These are phyloP conservation scores for Rousettus leschenaultii DNA, from an alignment of 2,113 vertebrate genomes.

Conservation along the genomic window DNA sequence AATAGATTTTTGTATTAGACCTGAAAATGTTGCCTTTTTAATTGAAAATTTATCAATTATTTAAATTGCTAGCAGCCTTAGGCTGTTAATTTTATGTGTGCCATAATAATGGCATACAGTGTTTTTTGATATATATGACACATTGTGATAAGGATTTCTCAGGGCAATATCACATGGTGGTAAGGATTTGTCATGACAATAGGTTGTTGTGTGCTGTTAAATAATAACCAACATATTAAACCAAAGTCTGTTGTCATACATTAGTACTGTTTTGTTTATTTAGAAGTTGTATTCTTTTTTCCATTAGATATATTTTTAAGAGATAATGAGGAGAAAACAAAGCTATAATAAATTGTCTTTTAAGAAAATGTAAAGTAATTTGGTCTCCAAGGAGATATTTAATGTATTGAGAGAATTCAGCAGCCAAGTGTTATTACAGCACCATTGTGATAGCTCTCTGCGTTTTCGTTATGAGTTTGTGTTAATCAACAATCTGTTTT, in stretches of 20 bases:
- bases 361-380: constrained; percentile 78
- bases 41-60: constrained; percentile 80
- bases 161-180: not conserved
- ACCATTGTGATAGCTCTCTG: constrained; percentile 64
- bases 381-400: constrained; percentile 77
- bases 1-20: constrained; percentile 69
- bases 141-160: constrained; percentile 30
- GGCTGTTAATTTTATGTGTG: constrained; percentile 70
- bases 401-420: constrained; percentile 75
- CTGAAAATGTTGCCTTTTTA: constrained; percentile 74
- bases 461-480: constrained; percentile 74
- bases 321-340: constrained; percentile 77
- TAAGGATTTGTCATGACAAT: constrained; percentile 35
- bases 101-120: constrained; percentile 42
- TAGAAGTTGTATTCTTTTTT: constrained; percentile 71
- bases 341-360: constrained; percentile 78
- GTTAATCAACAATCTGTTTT: constrained; percentile 79
- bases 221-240: constrained; percentile 59
- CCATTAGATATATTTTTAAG: constrained; percentile 75
- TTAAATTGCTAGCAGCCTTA: constrained; percentile 64
- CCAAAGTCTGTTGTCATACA: constrained; percentile 50
- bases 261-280: constrained; percentile 70
- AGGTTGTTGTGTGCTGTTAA: constrained; percentile 50
- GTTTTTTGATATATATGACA: constrained; percentile 60
- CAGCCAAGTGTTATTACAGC: constrained; percentile 72